Conservation (phyloP, 2,113 vertebrate genomes). For the Ramphastos sulfuratus region DNA sequence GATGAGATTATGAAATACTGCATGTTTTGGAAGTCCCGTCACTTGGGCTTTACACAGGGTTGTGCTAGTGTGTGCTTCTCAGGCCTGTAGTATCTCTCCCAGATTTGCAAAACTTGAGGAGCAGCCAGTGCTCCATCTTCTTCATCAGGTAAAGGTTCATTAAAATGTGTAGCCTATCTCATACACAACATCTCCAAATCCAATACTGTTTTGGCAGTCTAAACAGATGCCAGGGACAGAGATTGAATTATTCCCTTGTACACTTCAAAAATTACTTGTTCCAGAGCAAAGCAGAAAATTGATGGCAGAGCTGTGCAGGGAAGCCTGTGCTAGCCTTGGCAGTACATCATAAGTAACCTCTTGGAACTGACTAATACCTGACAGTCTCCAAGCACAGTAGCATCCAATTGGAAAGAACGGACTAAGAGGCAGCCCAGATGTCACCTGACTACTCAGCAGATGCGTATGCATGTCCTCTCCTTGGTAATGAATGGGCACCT, state of each 20-base stretch:
- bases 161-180: background rate
- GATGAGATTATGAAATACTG: constrained; percentile 2
- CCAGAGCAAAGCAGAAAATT: background rate
- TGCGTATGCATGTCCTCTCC: background rate
- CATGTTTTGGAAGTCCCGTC: constrained; percentile 17
- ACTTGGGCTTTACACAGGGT: constrained; percentile 1
- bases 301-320: background rate
- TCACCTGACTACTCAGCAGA: background rate
- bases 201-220: background rate
- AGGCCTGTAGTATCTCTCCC: background rate
- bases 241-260: background rate
- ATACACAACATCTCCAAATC: background rate
- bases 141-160: background rate
- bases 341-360: background rate
- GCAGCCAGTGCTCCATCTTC: background rate
- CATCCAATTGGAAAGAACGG: background rate
- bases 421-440: background rate
- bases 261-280: background rate
- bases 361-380: background rate
- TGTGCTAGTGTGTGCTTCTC: background rate
- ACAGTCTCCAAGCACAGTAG: background rate
- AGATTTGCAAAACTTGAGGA: background rate
- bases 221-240: background rate
- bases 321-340: background rate
- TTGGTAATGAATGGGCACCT: background rate